These are phyloP conservation scores for Alauda arvensis DNA, from an alignment of 2,797 vertebrate genomes.

Conservation along the genomic window DNA sequence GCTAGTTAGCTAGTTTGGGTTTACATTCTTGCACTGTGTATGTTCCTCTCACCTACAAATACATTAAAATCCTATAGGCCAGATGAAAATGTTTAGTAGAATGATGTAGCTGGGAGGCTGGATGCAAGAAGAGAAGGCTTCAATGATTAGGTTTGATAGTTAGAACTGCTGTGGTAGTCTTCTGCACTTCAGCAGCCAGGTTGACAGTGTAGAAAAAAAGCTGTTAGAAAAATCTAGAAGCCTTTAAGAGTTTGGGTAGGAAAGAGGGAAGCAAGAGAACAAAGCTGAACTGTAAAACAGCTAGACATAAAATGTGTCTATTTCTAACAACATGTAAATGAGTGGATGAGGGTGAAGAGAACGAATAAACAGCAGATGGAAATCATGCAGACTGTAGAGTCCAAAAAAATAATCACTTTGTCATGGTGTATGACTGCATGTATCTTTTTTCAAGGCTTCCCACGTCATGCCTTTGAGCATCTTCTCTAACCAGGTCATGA, in stretches of 20 bases:
- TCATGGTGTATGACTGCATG: background rate
- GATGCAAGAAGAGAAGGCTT: background rate
- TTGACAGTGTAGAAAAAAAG: background rate
- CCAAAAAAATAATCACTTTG: conserved; percentile 13
- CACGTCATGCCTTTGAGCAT: background rate
- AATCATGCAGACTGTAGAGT: background rate
- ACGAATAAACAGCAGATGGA: conserved; percentile 27
- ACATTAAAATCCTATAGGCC: background rate
- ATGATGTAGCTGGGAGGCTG: background rate
- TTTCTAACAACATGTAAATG: conserved; percentile 15
- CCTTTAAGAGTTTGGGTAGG: background rate
- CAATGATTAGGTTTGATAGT: background rate
- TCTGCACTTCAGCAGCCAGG: background rate
- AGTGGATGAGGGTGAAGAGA: conserved; percentile 20
- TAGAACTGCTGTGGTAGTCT: background rate
- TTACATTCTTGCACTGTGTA: background rate
- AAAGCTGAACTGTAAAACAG: background rate
- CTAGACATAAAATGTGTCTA: background rate
- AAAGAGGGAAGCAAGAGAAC: background rate
- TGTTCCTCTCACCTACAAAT: background rate
- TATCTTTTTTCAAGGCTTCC: background rate
- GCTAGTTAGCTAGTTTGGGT: background rate
- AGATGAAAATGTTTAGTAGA: background rate
- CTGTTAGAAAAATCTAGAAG: background rate
- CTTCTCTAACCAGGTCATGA: background rate